phyloP scores from a whole-genome alignment of 64 coral and sea anemone genomes.

The Stichodactyla helianthus region DNA sequence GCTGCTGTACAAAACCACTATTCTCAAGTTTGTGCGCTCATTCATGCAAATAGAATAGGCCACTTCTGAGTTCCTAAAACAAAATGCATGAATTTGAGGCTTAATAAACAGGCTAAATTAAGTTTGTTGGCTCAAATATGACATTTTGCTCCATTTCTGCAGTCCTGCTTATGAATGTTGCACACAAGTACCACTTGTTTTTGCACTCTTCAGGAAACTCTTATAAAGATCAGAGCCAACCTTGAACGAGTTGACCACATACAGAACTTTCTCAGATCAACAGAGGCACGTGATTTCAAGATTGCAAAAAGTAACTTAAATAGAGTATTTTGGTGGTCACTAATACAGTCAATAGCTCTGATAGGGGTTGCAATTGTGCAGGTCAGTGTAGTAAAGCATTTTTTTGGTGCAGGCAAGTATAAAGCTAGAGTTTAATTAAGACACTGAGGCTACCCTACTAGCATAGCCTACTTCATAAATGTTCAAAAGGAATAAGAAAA shows the following conservation, averaged over 20 bases:
- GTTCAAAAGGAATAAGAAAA: too few relatives aligned
- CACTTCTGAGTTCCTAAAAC: too few relatives aligned
- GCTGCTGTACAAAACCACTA: too few relatives aligned
- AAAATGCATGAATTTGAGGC: too few relatives aligned
- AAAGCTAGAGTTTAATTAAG: slow-evolving; percentile 43
- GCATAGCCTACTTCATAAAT: too few relatives aligned
- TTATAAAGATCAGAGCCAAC: slow-evolving; percentile 43
- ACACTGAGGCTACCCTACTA: too few relatives aligned
- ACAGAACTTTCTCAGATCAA: slow-evolving; percentile 62
- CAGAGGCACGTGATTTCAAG: slow-evolving; percentile 49
- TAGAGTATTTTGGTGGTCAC: slow-evolving; percentile 88
- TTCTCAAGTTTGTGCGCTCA: too few relatives aligned
- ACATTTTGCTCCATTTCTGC: too few relatives aligned
- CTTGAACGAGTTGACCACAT: slow-evolving; percentile 60
- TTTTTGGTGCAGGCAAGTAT: slow-evolving; percentile 61
- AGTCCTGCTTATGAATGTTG: not conserved
- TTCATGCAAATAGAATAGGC: too few relatives aligned
- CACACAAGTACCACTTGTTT: not conserved
- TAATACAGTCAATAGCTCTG: slow-evolving; percentile 78
- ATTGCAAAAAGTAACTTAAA: slow-evolving; percentile 57
- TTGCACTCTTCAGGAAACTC: slow-evolving; percentile 24
- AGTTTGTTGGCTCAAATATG: too few relatives aligned
- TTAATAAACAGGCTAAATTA: too few relatives aligned
- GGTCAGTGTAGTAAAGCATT: slow-evolving; percentile 76
- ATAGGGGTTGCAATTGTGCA: slow-evolving; percentile 77